phyloP scores from a whole-genome alignment of 2,888 invertebrate genomes.

The Andrena bicolor region DNA sequence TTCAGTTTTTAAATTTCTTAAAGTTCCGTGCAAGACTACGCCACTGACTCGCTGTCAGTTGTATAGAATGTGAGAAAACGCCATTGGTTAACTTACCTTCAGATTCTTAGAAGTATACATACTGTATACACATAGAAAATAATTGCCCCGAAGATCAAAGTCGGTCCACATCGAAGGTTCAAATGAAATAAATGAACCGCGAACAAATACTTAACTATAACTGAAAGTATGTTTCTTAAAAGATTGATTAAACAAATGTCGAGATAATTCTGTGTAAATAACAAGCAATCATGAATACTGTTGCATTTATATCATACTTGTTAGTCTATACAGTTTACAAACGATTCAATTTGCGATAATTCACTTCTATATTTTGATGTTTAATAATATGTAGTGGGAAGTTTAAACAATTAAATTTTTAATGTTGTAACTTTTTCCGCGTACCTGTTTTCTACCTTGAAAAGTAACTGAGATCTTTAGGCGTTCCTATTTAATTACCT shows the following conservation, averaged over 20 bases:
- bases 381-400: background rate
- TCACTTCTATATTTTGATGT: no score
- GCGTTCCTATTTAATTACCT: no score
- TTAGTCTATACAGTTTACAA: no score
- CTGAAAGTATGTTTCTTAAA: background rate
- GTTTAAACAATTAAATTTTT: background rate
- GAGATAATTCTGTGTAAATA: no score
- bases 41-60: constrained; percentile 38
- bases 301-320: no score
- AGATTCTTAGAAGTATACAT: constrained; percentile 36
- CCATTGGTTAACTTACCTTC: constrained; percentile 47
- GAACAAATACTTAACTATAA: background rate
- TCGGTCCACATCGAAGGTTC: background rate
- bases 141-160: background rate
- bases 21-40: constrained; percentile 12
- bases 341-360: no score
- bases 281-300: no score
- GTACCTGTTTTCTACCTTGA: no score
- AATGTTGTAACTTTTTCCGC: background rate
- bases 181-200: background rate
- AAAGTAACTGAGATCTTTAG: no score
- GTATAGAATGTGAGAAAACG: constrained; percentile 43
- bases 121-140: background rate
- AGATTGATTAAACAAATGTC: background rate
- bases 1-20: background rate